Base-by-base conservation (phyloP, 2,797 vertebrate species). In the Hyperoplus immaculatus region DNA sequence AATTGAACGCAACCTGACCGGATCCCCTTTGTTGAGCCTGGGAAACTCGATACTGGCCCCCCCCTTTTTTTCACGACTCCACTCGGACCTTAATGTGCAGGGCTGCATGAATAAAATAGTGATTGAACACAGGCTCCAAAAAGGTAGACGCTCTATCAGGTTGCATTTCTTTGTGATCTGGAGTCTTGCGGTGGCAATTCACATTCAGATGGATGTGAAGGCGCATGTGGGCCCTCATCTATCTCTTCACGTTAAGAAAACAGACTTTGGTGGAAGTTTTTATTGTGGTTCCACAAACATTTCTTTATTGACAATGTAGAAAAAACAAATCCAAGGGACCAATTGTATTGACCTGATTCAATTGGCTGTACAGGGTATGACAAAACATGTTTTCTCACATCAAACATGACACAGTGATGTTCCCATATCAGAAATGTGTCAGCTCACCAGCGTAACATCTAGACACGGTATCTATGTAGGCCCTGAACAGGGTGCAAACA, bases 71-170 rank as follows among this genome's bases (percentile, higher is more conserved):
- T 91, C 88, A 92, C 72, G 80, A 87, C 86, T 92, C 85, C 84
- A 91, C 93, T 93, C 86, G 15, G 82, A 95, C 94, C 93, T 96
- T 93, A 94, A 92, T 90, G 89, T 93, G 93, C 95, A 95, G 95
- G 96, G 93, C 90, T 49, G 72, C 94, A 97, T 99, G 91, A 98
- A 98, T 98, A 97, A 98, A 96, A 96, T 74, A 95, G 81, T 66
- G 72, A 84, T 78, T 57, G 91, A 94, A 93, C 93, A 85, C 86
- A 95, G 88, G 95, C 94, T 78, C 87, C 71, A 89, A 86, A 84
- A 87, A 94, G 64, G 29, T 29, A 92, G 78, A 86, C 14, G 29
- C 79, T 87, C 55, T 59, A 85, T 95, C 91, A 75, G 91, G 87
- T 93, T 92, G 75, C 88, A 42, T 80, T 64, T 84, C 71, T 58